Evolutionary conservation across 2,113 vertebrate species (phyloP).

Genomic region (Tursiops truncatus): DNA sequence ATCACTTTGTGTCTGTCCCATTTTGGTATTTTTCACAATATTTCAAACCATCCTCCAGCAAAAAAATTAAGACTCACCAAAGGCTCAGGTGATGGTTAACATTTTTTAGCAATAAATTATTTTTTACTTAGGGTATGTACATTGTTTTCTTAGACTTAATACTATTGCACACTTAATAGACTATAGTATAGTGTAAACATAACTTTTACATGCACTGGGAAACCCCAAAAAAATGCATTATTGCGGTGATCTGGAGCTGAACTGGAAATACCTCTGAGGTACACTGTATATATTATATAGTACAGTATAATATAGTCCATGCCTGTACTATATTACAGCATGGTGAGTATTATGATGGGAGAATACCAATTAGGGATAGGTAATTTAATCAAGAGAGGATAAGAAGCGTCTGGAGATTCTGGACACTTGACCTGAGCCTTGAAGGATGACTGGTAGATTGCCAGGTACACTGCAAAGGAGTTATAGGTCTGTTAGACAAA

Average conservation of each 20-base stretch:
- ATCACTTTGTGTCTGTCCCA: background rate
- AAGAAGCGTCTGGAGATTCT: background rate
- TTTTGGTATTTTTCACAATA: background rate
- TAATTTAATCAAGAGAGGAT: background rate
- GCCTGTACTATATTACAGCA: background rate
- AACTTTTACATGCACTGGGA: background rate
- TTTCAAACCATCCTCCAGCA: background rate
- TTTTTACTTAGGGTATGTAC: background rate
- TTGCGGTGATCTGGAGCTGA: background rate
- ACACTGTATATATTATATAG: no score
- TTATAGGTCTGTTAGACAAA: background rate
- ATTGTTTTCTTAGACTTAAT: background rate
- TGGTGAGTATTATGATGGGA: background rate
- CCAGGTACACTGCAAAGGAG: background rate
- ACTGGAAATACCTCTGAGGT: background rate
- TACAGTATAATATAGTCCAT: no score
- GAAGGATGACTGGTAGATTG: slow-evolving; percentile 12
- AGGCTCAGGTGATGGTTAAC: background rate
- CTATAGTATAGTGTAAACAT: background rate
- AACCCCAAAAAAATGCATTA: background rate
- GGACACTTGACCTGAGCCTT: background rate
- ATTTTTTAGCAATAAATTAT: background rate
- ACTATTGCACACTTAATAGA: background rate
- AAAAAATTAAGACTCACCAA: background rate
- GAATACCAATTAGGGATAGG: background rate